Conservation (phyloP, 2,888 invertebrate species). For the Mesorhabditis spiculigera region DNA sequence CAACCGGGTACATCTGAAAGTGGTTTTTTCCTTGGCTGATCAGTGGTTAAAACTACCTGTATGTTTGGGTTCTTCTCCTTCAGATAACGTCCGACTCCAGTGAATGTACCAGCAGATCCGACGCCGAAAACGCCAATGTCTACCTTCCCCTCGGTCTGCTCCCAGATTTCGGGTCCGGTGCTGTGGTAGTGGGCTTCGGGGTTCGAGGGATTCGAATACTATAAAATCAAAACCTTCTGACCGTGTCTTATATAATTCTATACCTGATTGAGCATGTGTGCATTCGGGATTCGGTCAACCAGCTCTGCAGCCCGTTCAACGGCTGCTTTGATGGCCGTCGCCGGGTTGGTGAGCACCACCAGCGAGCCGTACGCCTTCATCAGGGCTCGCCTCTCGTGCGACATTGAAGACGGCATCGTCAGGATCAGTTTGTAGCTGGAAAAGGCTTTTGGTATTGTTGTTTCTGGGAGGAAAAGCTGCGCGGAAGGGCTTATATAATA, state of each 20-base stretch:
- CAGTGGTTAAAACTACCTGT: slow-evolving; percentile 12
- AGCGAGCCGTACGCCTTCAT: slow-evolving; percentile 39
- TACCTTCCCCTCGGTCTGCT: slow-evolving; percentile 53
- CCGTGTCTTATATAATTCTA: too few species aligned
- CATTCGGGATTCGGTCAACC: slow-evolving; percentile 36
- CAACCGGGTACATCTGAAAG: slow-evolving; percentile 38
- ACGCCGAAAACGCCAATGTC: slow-evolving; percentile 52
- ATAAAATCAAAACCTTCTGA: background rate
- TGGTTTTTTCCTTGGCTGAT: background rate
- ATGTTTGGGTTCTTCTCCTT: slow-evolving; percentile 50
- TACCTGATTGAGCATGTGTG: slow-evolving; percentile 37
- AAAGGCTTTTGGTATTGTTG: background rate
- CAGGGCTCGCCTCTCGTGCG: slow-evolving; percentile 46
- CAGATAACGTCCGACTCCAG: slow-evolving; percentile 42
- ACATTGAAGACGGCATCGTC: slow-evolving; percentile 55
- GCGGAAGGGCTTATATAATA: too few species aligned
- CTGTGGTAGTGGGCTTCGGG: slow-evolving; percentile 54
- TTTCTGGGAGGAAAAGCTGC: too few species aligned
- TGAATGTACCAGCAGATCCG: slow-evolving; percentile 50
- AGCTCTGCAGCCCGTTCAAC: slow-evolving; percentile 39
- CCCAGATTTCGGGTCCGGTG: slow-evolving; percentile 58
- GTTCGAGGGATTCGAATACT: slow-evolving; percentile 49
- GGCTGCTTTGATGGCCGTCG: slow-evolving; percentile 45
- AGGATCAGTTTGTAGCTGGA: slow-evolving; percentile 51
- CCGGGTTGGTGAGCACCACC: slow-evolving; percentile 49